Evolutionary conservation across 2,113 vertebrate species (phyloP).

Genomic region (Mugil cephalus): DNA sequence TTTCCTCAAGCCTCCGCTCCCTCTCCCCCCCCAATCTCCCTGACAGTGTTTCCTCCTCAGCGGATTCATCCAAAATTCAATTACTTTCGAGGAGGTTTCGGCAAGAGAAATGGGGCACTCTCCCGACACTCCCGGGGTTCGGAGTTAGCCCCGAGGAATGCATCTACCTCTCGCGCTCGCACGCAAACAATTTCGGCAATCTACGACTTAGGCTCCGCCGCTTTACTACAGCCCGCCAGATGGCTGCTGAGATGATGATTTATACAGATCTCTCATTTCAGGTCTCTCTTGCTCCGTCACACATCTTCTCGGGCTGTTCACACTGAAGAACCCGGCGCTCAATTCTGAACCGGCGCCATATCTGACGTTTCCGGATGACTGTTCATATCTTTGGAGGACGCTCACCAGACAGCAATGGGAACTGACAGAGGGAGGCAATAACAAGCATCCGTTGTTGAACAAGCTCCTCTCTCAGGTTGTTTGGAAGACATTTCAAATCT

Average conservation of each 20-base stretch:
- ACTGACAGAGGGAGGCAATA: slow-evolving; percentile 18
- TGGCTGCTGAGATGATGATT: slow-evolving; percentile 59
- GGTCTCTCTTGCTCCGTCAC: slow-evolving; percentile 17
- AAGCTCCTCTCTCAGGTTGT: background rate
- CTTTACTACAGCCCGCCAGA: slow-evolving; percentile 40
- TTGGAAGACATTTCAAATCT: slow-evolving; percentile 12
- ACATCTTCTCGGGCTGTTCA: slow-evolving; percentile 16
- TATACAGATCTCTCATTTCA: slow-evolving; percentile 21
- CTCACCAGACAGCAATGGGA: slow-evolving; percentile 5
- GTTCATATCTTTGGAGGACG: slow-evolving; percentile 22
- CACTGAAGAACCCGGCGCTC: background rate
- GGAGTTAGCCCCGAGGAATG: slow-evolving; percentile 50
- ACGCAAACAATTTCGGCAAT: slow-evolving; percentile 53
- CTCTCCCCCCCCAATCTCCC: slow-evolving; percentile 27
- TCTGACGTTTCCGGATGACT: slow-evolving; percentile 35
- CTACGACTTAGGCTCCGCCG: slow-evolving; percentile 19
- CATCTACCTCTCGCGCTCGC: slow-evolving; percentile 32
- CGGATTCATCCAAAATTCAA: slow-evolving; percentile 78
- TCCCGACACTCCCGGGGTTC: slow-evolving; percentile 44
- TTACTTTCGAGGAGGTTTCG: slow-evolving; percentile 69
- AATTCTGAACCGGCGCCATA: slow-evolving; percentile 3
- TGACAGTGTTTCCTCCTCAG: slow-evolving; percentile 54
- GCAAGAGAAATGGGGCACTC: slow-evolving; percentile 64
- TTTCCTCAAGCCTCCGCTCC: slow-evolving; percentile 49
- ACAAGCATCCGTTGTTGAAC: background rate